Base-by-base conservation (phyloP, 2,888 invertebrate species). In the Drosophila paramelanica region DNA sequence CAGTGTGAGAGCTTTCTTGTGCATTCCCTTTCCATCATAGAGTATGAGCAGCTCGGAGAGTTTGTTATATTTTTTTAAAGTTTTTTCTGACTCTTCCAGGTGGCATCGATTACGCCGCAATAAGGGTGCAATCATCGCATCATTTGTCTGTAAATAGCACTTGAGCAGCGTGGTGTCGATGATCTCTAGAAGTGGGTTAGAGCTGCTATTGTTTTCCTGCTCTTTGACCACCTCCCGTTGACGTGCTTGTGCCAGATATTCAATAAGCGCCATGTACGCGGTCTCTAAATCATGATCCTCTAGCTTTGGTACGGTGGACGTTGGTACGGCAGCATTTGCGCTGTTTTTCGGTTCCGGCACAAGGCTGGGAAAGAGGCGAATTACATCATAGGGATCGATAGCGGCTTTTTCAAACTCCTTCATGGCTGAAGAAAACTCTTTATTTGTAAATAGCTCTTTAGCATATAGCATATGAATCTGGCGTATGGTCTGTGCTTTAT, bases 141-240 rank as follows among this genome's bases (percentile, higher is more conserved):
- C 98, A 91, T 99, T 99, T 0, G 98, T 98, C 96, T 98, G 91
- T 38, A 99, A 94, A 93, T 99, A 99, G 91, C 99, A 99, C 92
- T 99, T 99, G 10, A 99, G 93, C 53, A 99, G 93, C 0, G 99
- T 99, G 0, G 99, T 99, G 91, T 99, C 99, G 67, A 99, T 98
- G 59, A 99, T 96, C 92, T 98, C 98, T 66, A 98, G 92, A 31
- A 97, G 67, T 39, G 90, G 89, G 25, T 90, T 91, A 1, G 90
- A 88, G 23, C 80, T 80, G 47, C 73, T 89, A 45, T 92, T 91
- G 36, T 88, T 81, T 42, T 91, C 93, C 80, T 81, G 92, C 65
- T 90, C 75, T 77, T 92, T 91, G 5, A 77, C 87, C 7, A 91
- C 86, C 59, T 91, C 92, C 27, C 92, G 92, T 8, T 94, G 94